These are phyloP conservation scores for Tichodroma muraria DNA, from an alignment of 2,113 vertebrate species.

Conservation along the genomic window DNA sequence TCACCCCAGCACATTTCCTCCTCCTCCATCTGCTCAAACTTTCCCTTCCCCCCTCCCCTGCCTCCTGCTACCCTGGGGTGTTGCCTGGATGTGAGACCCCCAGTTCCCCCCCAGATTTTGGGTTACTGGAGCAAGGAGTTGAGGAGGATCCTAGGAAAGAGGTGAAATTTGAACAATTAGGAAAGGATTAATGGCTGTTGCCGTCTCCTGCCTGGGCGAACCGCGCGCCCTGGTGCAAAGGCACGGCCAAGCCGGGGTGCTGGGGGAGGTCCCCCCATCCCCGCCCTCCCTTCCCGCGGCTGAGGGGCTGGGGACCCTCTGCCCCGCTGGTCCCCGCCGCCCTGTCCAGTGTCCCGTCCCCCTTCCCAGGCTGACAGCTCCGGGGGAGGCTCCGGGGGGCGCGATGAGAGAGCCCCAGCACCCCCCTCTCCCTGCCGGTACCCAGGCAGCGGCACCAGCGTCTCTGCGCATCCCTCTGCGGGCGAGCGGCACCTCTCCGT, in stretches of 20 bases:
- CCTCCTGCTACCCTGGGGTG: neutral
- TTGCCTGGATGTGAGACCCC: neutral
- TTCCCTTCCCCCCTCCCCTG: neutral
- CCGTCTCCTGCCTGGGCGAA: neutral
- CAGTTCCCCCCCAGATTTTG: too few species aligned
- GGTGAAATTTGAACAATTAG: neutral
- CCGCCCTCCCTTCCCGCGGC: neutral
- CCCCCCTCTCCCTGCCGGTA: neutral
- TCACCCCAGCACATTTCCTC: neutral
- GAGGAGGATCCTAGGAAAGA: neutral
- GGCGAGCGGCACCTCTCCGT: neutral
- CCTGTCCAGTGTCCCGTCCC: neutral
- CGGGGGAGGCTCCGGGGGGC: neutral
- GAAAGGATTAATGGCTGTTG: slow-evolving; percentile 9
- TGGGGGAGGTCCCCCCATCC: neutral
- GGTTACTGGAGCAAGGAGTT: neutral
- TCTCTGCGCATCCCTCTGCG: slow-evolving; percentile 15
- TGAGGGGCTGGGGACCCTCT: neutral
- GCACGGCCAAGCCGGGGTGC: neutral
- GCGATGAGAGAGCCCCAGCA: neutral
- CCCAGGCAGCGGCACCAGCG: neutral
- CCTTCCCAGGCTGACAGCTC: neutral
- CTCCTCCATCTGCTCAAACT: neutral
- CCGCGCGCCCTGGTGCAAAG: neutral
- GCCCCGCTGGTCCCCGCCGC: neutral